Evolutionary conservation across 2,113 vertebrate species (phyloP), one percentile per base, ranked within the genome.

Genomic region (Hucho hucho): DNA sequence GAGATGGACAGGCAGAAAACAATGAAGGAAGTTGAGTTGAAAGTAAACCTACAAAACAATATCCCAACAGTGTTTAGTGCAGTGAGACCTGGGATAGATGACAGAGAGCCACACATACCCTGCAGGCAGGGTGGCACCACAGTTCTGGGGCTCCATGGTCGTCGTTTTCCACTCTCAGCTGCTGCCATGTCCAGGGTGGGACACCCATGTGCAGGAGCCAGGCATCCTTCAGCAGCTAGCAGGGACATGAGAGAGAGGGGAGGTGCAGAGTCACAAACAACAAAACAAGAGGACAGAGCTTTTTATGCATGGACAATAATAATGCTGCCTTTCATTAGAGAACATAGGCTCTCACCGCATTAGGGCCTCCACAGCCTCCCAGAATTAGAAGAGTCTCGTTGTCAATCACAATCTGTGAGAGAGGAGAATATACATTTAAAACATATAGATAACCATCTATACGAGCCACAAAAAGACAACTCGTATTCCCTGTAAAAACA

Each of bases 81-180:
- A 24, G 24, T 11, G 12, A 28, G 64, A 20, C 65, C 6, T 3
- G 4, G 68, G 46, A 18, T 1, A 20, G 37, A 11, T 43, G 58
- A 18, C 22, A 43, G 18, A 46, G 11, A 66, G 22, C 1, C 9
- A 81, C 81, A 76, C 93, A 87, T 83, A 99, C 98, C 94, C 94
- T 92, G 89, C 98, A 99, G 0, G 98, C 98, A 0, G 97, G 98
- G 73, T 99, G 98, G 79, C 97, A 99, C 98, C 98, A 99, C 29
- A 99, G 90, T 73, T 99, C 98, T 0, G 98, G 98, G 13, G 98
- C 98, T 5, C 96, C 96, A 0, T 99, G 98, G 53, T 99, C 98
- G 79, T 99, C 97, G 0, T 98, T 98, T 81, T 98, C 97, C 64
- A 99, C 98, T 77, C 96, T 97, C 80, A 99, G 94, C 2, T 97